Evolutionary conservation across 1,140 invertebrate genomes (phyloP), one percentile per base, ranked within the genome.

Genomic region (Drosophila dunni): DNA sequence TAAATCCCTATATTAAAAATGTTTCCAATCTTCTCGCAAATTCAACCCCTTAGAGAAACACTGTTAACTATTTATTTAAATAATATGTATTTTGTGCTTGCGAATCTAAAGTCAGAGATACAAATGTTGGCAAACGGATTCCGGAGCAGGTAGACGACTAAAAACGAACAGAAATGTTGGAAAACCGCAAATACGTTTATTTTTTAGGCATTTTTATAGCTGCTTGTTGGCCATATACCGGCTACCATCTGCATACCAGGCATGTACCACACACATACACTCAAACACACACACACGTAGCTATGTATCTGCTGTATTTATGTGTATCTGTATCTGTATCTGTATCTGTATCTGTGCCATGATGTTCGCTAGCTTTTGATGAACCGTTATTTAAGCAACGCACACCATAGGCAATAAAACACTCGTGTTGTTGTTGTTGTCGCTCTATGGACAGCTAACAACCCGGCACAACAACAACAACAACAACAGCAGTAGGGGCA

Each of bases 371-470:
- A 44, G 61, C 73, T 58, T 44, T 58, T 75, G 73, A 75, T 70
- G 72, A 64, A 75, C 72, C 72, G 72, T 75, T 75, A 75, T 74
- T 73, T 62, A 54, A 57, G 72, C 60, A 75, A 70, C 65, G 63
- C 69, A 64, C 67, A 76, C 57, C 72, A 74, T 77, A 62, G 64
- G 63, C 72, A 63, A 75, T 75, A 75, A 75, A 75, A 70, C 38
- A 70, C 46, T 67, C 42, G 44, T 50, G 69, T 15, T 67, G n/a
- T 38, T 48, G 29, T 13, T 56, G 24, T 54, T 60, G 36, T 40
- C 65, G 29, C 42, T 38, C 46, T 13, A 51, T 44, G 40, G 51
- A 70, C 67, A 70, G 54, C 44, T 29, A 72, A 73, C 54, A 70
- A 54, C 63, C 40, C 36, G 17, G 15, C 53, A 20, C 29, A 61